Percentiles rank a stretch among this genome's conserved stretches.
Conservation (phyloP, 2,888 invertebrate species). For the Ganaspis brasiliensis region DNA sequence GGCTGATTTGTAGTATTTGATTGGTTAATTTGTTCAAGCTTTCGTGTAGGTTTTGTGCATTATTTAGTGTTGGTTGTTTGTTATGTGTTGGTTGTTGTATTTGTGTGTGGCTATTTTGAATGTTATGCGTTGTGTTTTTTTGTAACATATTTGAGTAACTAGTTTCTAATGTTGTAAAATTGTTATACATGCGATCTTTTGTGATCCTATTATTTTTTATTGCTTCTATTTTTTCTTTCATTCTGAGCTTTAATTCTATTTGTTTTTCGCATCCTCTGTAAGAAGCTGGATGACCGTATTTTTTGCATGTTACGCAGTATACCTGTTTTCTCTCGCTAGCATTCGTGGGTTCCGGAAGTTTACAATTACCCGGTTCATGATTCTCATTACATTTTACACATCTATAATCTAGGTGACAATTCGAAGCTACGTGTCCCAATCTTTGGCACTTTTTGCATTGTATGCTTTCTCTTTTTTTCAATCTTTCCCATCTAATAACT, state of each 20-base stretch:
- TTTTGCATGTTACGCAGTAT: conserved; percentile 52
- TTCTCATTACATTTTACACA: conserved; percentile 54
- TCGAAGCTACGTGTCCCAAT: conserved; percentile 51
- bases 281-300: conserved; percentile 52
- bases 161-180: background rate
- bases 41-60: no score
- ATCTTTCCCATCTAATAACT: conserved; percentile 52
- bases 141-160: background rate
- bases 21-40: no score
- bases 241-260: background rate
- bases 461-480: conserved; percentile 44
- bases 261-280: conserved; percentile 53
- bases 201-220: background rate
- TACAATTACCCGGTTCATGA: conserved; percentile 41
- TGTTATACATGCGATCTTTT: background rate
- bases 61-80: background rate
- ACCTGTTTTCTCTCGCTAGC: background rate
- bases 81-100: background rate
- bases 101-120: background rate
- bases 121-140: background rate
- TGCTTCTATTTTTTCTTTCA: background rate
- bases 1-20: background rate
- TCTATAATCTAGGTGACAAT: conserved; percentile 54
- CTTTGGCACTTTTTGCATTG: conserved; percentile 61
- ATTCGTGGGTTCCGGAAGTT: background rate